These are phyloP conservation scores for Chironomus tepperi DNA, from an alignment of 1,140 invertebrate genomes.

Conservation along the genomic window DNA sequence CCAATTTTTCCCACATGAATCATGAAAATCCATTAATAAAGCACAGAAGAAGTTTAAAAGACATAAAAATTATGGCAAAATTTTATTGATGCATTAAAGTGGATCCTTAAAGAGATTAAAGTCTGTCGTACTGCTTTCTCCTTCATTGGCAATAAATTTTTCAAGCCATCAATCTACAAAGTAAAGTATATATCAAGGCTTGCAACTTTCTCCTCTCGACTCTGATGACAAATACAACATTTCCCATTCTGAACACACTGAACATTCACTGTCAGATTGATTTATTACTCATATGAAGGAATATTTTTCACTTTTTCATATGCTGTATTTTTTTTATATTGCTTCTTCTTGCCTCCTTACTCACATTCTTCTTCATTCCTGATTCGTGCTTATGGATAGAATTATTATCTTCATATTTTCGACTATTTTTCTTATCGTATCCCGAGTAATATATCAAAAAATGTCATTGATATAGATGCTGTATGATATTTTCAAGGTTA, in stretches of 20 bases:
- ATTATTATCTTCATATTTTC: too few relatives aligned
- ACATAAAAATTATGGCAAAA: not conserved
- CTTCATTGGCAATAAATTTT: not conserved
- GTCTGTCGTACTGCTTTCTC: not conserved
- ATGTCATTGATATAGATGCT: too few relatives aligned
- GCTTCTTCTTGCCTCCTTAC: too few relatives aligned
- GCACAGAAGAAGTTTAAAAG: too few relatives aligned
- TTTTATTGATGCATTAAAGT: not conserved
- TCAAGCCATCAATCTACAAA: not conserved
- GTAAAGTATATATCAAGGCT: not conserved
- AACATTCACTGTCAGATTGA: slow-evolving; percentile 1
- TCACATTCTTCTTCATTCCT: too few relatives aligned
- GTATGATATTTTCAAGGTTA: too few relatives aligned
- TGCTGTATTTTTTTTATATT: too few relatives aligned
- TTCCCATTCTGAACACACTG: not conserved
- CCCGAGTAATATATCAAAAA: too few relatives aligned
- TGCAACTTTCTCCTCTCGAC: not conserved
- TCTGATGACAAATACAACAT: slow-evolving; percentile 13
- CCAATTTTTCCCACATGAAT: too few relatives aligned
- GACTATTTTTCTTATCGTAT: too few relatives aligned
- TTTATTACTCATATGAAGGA: slow-evolving; percentile 9
- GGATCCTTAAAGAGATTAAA: slow-evolving; percentile 14
- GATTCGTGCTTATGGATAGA: too few relatives aligned
- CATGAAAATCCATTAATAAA: too few relatives aligned
- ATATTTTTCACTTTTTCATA: not conserved